Base-by-base conservation (phyloP, 2,113 vertebrate genomes). In the Nothoprocta pentlandii region DNA sequence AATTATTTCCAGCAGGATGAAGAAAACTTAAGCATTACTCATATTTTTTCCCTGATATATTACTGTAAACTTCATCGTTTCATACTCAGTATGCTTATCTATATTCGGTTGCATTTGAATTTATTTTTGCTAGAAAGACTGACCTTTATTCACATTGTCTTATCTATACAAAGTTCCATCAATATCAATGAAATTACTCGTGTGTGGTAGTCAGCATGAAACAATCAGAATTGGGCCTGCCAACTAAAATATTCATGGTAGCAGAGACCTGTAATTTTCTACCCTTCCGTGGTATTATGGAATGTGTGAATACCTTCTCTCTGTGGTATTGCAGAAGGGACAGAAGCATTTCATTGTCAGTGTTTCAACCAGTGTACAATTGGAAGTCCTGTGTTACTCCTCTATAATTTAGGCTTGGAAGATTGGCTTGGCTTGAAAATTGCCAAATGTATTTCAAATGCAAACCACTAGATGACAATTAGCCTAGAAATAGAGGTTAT, bases 341-440 rank as follows among this genome's bases (percentile, higher is more conserved):
- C 12, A 79, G 5, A 79, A 10, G 3, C 32, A n/a, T 90, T 80
- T 77, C 49, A 28, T 20, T 74, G 39, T 70, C 83, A 59, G 13
- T 51, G 16, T 88, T 85, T 75, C 26, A 78, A 26, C 3, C 42
- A 69, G 15, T 75, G 88, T 82, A 36, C 20, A 46, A 41, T 73
- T 56, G 83, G 11, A 91, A 93, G 44, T 39, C 28, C 5, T 51
- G 6, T 17, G 83, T 68, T 58, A 74, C 68, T 92, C 64, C 46
- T 21, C 15, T 78, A 14, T 74, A 87, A 91, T 90, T 91, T 78
- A 86, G 54, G 8, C 7, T 71, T 74, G 26, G 30, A 70, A 82
- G 17, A 88, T 58, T 77, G 14, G 67, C 84, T 90, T 93, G 93
- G 41, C 51, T 87, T 69, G 44, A 86, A 91, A 94, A 83, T 17